phyloP scores from a whole-genome alignment of 2,113 vertebrate genomes.

The Rutilus rutilus region DNA sequence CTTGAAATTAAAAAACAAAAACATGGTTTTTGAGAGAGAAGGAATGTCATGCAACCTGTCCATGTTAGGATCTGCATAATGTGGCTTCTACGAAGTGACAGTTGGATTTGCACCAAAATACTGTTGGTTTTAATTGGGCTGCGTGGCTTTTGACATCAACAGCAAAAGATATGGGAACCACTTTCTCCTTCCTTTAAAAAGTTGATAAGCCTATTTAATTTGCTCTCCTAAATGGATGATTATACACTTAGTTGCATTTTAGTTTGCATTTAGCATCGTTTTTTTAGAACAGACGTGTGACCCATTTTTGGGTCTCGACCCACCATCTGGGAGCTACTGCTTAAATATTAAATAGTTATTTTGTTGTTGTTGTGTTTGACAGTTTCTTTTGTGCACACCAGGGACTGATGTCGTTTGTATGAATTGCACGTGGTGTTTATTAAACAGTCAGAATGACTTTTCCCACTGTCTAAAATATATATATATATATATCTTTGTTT shows the following conservation, averaged over 20 bases:
- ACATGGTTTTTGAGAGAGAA: background rate
- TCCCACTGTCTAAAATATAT: background rate
- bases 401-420: constrained; percentile 1
- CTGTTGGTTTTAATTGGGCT: background rate
- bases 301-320: constrained; percentile 7
- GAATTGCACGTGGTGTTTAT: background rate
- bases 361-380: constrained; percentile 20
- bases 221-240: background rate
- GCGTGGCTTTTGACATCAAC: background rate
- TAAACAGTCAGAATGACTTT: background rate
- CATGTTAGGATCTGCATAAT: background rate
- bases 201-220: constrained; percentile 2
- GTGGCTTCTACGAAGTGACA: background rate
- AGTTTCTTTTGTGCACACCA: background rate
- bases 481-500: too few relatives aligned
- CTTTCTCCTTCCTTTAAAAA: constrained; percentile 2
- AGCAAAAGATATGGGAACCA: background rate
- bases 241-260: background rate
- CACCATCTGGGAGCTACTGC: constrained; percentile 1
- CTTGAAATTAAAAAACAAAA: constrained; percentile 15
- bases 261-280: background rate
- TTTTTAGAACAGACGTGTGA: background rate
- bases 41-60: background rate
- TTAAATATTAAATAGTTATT: constrained; percentile 25
- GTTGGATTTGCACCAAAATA: background rate